Percentiles rank a stretch among this genome's conserved stretches.
phyloP scores from a whole-genome alignment of 2,797 vertebrate genomes.

The Apodemus agrarius region DNA sequence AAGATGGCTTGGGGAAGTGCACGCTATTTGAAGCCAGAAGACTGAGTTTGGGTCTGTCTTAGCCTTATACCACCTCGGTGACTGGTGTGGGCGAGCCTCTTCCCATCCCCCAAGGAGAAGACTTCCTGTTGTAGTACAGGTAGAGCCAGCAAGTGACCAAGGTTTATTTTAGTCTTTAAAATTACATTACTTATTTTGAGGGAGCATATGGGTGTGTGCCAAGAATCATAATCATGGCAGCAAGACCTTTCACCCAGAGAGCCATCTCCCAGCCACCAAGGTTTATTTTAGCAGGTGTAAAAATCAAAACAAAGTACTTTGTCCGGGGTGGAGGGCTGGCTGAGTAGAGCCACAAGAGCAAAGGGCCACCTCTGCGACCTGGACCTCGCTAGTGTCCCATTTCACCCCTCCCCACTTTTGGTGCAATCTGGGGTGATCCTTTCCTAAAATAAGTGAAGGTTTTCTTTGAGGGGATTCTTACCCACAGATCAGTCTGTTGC shows the following conservation, averaged over 20 bases:
- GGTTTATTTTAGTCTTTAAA: background rate
- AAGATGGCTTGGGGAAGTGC: background rate
- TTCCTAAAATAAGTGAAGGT: background rate
- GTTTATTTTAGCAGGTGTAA: background rate
- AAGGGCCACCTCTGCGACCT: background rate
- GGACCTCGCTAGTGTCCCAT: background rate
- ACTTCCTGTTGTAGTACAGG: background rate
- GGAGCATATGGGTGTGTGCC: fast-evolving
- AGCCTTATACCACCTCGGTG: background rate
- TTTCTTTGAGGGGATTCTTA: background rate
- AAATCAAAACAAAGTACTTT: background rate
- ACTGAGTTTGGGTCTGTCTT: background rate
- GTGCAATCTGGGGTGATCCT: background rate
- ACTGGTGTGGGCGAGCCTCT: background rate
- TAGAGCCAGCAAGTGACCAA: background rate
- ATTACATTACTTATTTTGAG: background rate
- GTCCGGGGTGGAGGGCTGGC: background rate
- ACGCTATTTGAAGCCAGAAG: background rate
- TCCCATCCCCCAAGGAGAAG: background rate
- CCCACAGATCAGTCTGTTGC: background rate
- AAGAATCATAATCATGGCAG: no score
- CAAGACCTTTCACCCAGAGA: background rate
- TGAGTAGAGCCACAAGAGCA: background rate
- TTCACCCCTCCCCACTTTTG: background rate
- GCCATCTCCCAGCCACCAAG: background rate